Evolutionary conservation across 2,888 invertebrate species (phyloP).

Genomic region (Andrena fulva): DNA sequence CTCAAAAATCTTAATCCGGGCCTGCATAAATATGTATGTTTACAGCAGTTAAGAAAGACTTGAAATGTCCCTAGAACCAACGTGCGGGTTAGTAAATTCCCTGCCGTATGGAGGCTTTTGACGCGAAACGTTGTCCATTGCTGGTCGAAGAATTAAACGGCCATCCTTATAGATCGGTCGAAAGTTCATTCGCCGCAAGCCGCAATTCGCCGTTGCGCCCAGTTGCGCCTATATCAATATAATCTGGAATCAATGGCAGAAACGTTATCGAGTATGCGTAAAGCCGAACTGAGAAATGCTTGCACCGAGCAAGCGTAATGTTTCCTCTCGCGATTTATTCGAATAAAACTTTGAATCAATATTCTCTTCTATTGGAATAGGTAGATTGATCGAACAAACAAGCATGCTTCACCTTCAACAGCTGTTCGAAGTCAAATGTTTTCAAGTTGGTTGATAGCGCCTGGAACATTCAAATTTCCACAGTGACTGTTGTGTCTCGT

Average conservation of each 20-base stretch:
- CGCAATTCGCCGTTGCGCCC: too few relatives aligned
- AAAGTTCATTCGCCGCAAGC: conserved; percentile 2
- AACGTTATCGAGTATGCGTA: background rate
- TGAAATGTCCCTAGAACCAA: too few relatives aligned
- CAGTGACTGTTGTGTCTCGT: conserved; percentile 78
- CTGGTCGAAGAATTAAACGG: too few relatives aligned
- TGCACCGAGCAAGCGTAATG: background rate
- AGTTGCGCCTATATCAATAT: background rate
- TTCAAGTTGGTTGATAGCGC: conserved; percentile 66
- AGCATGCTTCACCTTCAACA: conserved; percentile 63
- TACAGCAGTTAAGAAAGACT: too few relatives aligned
- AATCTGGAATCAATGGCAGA: conserved; percentile 3
- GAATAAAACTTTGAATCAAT: background rate
- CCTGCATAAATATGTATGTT: background rate
- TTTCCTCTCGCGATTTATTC: background rate
- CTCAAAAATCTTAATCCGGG: too few relatives aligned
- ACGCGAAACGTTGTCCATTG: too few relatives aligned
- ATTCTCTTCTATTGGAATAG: background rate
- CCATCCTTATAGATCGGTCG: background rate
- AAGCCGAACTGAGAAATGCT: background rate
- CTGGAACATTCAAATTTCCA: conserved; percentile 81
- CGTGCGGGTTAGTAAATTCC: too few relatives aligned
- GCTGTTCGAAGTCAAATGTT: conserved; percentile 76
- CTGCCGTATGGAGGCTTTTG: too few relatives aligned
- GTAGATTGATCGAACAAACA: conserved; percentile 19